A percentile compares a stretch with the other conserved stretches of the same genome.
Conservation (phyloP, 2,797 vertebrate genomes). For the Malacoraja senta region DNA sequence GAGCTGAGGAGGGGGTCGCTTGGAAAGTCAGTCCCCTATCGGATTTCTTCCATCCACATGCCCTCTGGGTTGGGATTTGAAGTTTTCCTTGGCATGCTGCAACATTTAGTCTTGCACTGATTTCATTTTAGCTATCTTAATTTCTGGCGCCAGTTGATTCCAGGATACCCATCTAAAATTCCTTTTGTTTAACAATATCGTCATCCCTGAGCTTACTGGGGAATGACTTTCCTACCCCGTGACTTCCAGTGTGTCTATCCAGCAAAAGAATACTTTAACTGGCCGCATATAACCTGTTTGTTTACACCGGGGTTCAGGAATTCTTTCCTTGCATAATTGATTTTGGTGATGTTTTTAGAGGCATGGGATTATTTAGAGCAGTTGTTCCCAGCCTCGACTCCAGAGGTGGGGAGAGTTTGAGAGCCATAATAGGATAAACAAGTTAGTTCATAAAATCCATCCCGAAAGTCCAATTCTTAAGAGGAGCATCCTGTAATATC, state of each 20-base stretch:
- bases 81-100: neutral
- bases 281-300: neutral
- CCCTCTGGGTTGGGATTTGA: neutral
- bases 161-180: neutral
- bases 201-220: neutral
- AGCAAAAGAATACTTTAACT: neutral
- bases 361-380: neutral
- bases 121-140: constrained; percentile 11
- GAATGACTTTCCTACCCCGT: neutral
- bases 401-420: no score
- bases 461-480: no score
- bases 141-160: constrained; percentile 7
- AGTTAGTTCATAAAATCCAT: no score
- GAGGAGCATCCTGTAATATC: no score
- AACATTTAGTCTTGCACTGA: constrained; percentile 1
- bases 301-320: neutral
- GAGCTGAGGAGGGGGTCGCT: no score
- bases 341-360: neutral
- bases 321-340: neutral
- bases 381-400: no score
- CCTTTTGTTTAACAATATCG: neutral
- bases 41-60: neutral
- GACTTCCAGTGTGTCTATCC: neutral
- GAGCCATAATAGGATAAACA: no score
- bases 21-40: neutral